Evolutionary conservation across 2,797 vertebrate species (phyloP).

Genomic region (Hozukius guyotensis): DNA sequence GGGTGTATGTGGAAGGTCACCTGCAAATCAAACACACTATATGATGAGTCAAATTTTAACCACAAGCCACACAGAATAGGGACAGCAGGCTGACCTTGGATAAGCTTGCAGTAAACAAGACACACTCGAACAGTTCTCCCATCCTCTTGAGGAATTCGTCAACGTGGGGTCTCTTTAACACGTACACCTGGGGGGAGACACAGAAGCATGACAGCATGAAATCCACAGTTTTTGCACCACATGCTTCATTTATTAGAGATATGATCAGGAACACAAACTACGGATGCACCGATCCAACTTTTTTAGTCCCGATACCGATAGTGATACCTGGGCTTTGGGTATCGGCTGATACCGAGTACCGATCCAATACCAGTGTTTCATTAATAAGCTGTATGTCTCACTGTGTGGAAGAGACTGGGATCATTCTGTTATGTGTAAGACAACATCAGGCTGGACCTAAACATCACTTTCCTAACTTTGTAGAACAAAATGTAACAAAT

Average conservation of each 20-base stretch:
- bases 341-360: too few relatives aligned
- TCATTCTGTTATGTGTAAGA: too few relatives aligned
- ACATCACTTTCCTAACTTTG: too few relatives aligned
- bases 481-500: too few relatives aligned
- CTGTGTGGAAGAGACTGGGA: too few relatives aligned
- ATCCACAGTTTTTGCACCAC: not conserved
- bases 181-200: conserved; percentile 87
- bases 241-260: not conserved
- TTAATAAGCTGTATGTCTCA: too few relatives aligned
- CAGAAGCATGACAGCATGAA: not conserved
- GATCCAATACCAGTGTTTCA: too few relatives aligned
- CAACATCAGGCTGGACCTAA: too few relatives aligned
- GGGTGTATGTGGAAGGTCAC: not conserved
- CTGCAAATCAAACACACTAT: conserved; percentile 8
- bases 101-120: conserved; percentile 96
- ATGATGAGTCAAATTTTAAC: too few relatives aligned
- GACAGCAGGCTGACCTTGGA: conserved; percentile 88
- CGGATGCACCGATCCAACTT: too few relatives aligned
- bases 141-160: conserved; percentile 96
- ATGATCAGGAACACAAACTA: not conserved
- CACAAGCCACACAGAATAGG: not conserved
- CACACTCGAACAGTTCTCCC: conserved; percentile 97
- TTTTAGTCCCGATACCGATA: too few relatives aligned
- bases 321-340: too few relatives aligned
- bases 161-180: conserved; percentile 94